Conservation (phyloP, 2,888 invertebrate genomes). For the Nycteola revayana region DNA sequence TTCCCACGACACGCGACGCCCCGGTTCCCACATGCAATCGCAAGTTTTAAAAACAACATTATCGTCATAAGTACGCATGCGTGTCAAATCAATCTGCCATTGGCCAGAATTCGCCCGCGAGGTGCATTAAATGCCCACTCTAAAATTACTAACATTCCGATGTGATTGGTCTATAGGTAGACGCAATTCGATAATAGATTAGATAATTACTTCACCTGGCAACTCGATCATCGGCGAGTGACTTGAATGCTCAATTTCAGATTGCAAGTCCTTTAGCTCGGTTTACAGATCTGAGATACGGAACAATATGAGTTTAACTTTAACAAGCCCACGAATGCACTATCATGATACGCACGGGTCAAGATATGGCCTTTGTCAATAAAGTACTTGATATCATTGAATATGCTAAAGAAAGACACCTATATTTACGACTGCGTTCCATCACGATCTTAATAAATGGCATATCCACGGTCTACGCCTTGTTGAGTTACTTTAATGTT, state of each 20-base stretch:
- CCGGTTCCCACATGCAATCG: slow-evolving; percentile 68
- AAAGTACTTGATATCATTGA: slow-evolving; percentile 29
- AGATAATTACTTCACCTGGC: slow-evolving; percentile 44
- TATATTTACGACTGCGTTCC: slow-evolving; percentile 32
- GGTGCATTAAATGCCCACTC: slow-evolving; percentile 48
- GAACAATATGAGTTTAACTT: slow-evolving; percentile 12
- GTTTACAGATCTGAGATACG: slow-evolving; percentile 17
- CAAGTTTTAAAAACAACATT: slow-evolving; percentile 57
- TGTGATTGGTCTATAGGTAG: slow-evolving; percentile 55
- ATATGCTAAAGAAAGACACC: slow-evolving; percentile 32
- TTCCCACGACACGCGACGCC: slow-evolving; percentile 66
- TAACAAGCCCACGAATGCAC: slow-evolving; percentile 19
- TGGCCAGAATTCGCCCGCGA: slow-evolving; percentile 51
- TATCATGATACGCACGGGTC: slow-evolving; percentile 31
- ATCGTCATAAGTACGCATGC: slow-evolving; percentile 61
- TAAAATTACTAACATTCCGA: slow-evolving; percentile 57
- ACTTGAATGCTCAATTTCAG: too few species aligned
- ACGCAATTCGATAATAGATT: slow-evolving; percentile 50
- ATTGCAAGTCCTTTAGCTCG: slow-evolving; percentile 27
- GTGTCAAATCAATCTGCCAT: slow-evolving; percentile 57
- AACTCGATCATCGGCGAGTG: slow-evolving; percentile 39
- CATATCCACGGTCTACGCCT: slow-evolving; percentile 26
- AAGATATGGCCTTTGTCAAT: slow-evolving; percentile 31
- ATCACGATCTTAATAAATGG: slow-evolving; percentile 36
- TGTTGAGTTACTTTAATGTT: slow-evolving; percentile 36